phyloP scores from a whole-genome alignment of 2,113 vertebrate species.

The Menura novaehollandiae region DNA sequence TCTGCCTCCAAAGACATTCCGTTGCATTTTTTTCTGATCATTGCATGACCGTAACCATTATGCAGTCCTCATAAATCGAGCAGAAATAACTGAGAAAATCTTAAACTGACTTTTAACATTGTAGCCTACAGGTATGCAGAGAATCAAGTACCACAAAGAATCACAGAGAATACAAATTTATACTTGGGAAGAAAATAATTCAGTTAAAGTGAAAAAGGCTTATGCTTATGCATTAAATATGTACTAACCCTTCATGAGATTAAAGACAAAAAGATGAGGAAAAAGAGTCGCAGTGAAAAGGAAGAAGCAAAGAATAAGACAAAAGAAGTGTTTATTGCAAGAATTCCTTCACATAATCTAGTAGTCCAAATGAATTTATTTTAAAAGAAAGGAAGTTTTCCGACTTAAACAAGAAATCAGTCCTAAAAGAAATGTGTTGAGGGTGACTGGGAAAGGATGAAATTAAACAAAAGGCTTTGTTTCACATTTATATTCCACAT shows the following conservation, averaged over 20 bases:
- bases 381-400: background rate
- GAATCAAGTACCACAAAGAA: background rate
- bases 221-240: background rate
- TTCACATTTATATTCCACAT: background rate
- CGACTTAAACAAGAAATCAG: background rate
- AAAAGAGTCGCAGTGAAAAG: background rate
- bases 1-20: background rate
- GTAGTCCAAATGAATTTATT: background rate
- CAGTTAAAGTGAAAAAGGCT: background rate
- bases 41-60: background rate
- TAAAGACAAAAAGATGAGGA: background rate
- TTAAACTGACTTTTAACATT: background rate
- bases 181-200: background rate
- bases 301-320: background rate
- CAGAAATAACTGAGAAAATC: constrained; percentile 12
- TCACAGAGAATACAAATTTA: constrained; percentile 2
- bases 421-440: background rate
- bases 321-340: background rate
- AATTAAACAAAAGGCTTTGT: background rate
- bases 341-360: background rate
- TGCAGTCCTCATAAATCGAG: background rate
- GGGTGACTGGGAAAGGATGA: background rate
- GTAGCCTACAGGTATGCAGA: background rate
- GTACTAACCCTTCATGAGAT: background rate
- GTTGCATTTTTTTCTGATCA: background rate